Percentiles rank a stretch among this genome's conserved stretches.
phyloP scores from a whole-genome alignment of 2,797 vertebrate species.

The Lithobates pipiens region DNA sequence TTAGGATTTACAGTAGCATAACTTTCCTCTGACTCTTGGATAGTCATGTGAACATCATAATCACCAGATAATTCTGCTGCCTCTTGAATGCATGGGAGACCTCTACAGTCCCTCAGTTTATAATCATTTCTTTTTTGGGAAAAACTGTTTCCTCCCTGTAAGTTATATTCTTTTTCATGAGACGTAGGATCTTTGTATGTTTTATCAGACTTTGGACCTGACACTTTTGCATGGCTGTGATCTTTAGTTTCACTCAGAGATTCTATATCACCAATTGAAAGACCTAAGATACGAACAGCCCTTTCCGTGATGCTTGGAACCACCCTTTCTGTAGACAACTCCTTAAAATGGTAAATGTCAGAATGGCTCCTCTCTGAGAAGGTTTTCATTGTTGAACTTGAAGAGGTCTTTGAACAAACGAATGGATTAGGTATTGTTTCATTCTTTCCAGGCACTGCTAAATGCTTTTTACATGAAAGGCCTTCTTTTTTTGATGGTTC shows the following conservation, averaged over 20 bases:
- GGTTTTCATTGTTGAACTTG: background rate
- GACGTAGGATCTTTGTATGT: too few relatives aligned
- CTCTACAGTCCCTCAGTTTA: constrained; percentile 5
- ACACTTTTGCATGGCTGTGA: background rate
- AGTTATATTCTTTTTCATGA: background rate
- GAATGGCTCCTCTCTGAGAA: background rate
- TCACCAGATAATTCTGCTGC: background rate
- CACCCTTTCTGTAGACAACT: background rate
- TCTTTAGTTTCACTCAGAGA: background rate
- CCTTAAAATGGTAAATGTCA: background rate
- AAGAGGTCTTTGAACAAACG: background rate
- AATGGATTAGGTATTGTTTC: background rate
- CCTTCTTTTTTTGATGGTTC: background rate
- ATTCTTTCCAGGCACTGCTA: background rate
- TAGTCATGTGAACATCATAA: background rate
- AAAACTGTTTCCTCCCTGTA: background rate
- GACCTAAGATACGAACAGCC: constrained; percentile 49
- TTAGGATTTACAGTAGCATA: background rate
- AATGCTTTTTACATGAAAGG: background rate
- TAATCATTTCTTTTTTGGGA: background rate
- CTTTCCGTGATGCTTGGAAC: constrained; percentile 32
- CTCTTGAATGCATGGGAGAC: constrained; percentile 7
- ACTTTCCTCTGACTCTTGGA: background rate
- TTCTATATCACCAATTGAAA: constrained; percentile 45
- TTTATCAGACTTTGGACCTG: background rate